phyloP scores from a whole-genome alignment of 1,140 invertebrate genomes.

The Danaus melanippus region DNA sequence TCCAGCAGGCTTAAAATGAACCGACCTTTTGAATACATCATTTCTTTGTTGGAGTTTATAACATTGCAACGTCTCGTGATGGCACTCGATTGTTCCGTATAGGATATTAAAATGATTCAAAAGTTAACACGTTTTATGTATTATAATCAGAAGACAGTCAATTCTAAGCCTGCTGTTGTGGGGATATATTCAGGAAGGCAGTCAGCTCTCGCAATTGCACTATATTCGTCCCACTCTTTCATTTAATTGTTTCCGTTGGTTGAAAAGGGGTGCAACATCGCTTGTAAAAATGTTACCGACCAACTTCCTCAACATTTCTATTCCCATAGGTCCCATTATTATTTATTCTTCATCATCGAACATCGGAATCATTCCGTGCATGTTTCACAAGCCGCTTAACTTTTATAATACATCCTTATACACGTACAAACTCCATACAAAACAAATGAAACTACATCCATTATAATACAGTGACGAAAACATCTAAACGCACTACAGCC shows the following conservation, averaged over 20 bases:
- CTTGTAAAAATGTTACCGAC: conserved; percentile 24
- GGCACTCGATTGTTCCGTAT: too few relatives aligned
- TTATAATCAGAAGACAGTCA: too few relatives aligned
- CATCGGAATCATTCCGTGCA: conserved; percentile 17
- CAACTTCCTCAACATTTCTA: conserved; percentile 29
- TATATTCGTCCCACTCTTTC: conserved; percentile 26
- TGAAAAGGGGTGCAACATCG: conserved; percentile 23
- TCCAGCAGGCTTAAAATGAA: too few relatives aligned
- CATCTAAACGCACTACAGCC: conserved; percentile 48
- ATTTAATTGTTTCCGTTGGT: conserved; percentile 14
- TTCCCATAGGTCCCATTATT: conserved; percentile 18
- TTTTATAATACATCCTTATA: conserved; percentile 55
- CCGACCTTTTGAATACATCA: too few relatives aligned
- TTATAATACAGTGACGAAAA: conserved; percentile 40
- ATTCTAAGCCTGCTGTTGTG: neutral
- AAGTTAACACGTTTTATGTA: too few relatives aligned
- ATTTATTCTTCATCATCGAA: conserved; percentile 17
- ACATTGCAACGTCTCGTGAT: too few relatives aligned
- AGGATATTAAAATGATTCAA: too few relatives aligned
- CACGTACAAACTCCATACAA: conserved; percentile 58
- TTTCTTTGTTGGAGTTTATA: too few relatives aligned
- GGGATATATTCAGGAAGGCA: conserved; percentile 31
- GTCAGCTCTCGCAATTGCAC: conserved; percentile 18
- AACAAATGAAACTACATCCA: conserved; percentile 41
- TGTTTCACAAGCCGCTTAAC: conserved; percentile 45